Percentiles rank a stretch among this genome's conserved stretches.
phyloP scores from a whole-genome alignment of 1,140 invertebrate genomes.

The Drosophila varians region DNA sequence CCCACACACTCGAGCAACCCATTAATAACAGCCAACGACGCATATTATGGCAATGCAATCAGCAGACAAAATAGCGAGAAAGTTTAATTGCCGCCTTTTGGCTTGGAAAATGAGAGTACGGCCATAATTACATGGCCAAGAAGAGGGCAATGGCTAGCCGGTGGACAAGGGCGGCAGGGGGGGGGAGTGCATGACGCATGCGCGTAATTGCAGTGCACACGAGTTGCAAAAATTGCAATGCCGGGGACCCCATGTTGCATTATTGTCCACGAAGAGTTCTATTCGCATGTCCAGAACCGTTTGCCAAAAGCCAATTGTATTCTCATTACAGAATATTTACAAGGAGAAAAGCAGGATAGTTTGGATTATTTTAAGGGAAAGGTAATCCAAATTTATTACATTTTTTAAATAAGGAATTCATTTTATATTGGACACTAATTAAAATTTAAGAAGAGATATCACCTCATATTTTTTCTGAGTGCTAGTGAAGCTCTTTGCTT shows the following conservation, averaged over 20 bases:
- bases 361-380: too few species aligned
- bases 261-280: slow-evolving; percentile 29
- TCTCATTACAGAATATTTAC: slow-evolving; percentile 53
- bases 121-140: slow-evolving; percentile 54
- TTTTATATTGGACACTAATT: too few species aligned
- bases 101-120: slow-evolving; percentile 57
- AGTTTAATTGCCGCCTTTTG: slow-evolving; percentile 73
- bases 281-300: slow-evolving; percentile 61
- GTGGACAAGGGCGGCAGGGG: background rate
- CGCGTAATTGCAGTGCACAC: slow-evolving; percentile 67
- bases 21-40: slow-evolving; percentile 64
- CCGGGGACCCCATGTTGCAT: slow-evolving; percentile 7
- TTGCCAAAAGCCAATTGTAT: slow-evolving; percentile 44
- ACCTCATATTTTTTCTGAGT: slow-evolving; percentile 15
- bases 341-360: background rate
- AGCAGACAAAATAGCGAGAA: slow-evolving; percentile 70
- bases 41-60: slow-evolving; percentile 63
- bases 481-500: background rate
- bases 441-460: too few species aligned
- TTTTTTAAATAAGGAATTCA: too few species aligned
- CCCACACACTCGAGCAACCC: slow-evolving; percentile 20
- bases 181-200: slow-evolving; percentile 65
- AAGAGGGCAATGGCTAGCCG: background rate
- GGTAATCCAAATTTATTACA: too few species aligned
- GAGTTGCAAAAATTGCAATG: slow-evolving; percentile 21